Percentiles rank a stretch among this genome's conserved stretches.
These are phyloP conservation scores for Lophochroa leadbeateri DNA, from an alignment of 2,113 vertebrate genomes.

Conservation along the genomic window DNA sequence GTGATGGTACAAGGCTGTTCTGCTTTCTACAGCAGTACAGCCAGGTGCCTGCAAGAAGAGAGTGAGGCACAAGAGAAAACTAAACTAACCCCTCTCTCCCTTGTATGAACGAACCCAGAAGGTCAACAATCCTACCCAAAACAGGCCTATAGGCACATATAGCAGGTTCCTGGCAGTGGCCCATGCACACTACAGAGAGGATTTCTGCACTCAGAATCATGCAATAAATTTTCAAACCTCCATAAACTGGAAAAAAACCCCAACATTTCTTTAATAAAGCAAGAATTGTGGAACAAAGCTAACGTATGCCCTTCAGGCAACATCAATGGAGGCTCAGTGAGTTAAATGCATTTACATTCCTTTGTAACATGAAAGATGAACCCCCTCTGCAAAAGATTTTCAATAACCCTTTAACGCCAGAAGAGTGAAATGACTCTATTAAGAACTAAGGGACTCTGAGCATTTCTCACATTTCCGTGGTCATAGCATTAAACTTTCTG, in stretches of 20 bases:
- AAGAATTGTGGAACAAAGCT: background rate
- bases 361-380: background rate
- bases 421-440: background rate
- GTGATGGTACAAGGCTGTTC: background rate
- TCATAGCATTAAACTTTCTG: background rate
- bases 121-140: accelerated
- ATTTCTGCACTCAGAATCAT: background rate
- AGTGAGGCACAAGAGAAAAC: background rate
- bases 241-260: background rate
- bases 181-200: accelerated
- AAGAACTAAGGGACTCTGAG: background rate
- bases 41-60: background rate
- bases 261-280: background rate
- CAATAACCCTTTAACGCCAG: background rate
- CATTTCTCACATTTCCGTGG: background rate
- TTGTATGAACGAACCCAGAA: background rate
- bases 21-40: background rate
- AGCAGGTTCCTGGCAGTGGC: no score
- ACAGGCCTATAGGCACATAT: accelerated
- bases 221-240: background rate
- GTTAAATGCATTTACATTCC: background rate
- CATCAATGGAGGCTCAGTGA: background rate
- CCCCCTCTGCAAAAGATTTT: background rate
- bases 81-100: background rate
- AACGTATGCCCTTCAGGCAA: background rate